These are phyloP conservation scores for Hippolais icterina DNA, from an alignment of 2,113 vertebrate genomes.

Conservation along the genomic window DNA sequence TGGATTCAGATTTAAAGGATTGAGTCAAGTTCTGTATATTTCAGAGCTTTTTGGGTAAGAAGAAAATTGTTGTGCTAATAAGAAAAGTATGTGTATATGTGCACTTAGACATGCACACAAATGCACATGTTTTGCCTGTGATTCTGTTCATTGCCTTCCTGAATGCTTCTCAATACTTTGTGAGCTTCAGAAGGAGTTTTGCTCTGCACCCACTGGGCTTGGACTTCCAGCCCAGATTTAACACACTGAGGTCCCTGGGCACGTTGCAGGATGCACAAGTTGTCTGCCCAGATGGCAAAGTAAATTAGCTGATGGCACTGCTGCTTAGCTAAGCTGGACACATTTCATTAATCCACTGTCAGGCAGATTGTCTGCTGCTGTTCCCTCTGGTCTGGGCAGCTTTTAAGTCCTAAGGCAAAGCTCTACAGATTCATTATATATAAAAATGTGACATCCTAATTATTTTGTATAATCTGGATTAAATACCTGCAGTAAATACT, in stretches of 20 bases:
- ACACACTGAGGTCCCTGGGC: background rate
- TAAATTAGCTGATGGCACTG: background rate
- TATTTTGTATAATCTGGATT: background rate
- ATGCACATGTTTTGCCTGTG: fast-evolving
- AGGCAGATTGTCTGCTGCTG: background rate
- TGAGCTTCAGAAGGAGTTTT: background rate
- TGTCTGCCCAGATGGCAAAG: background rate
- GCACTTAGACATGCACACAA: background rate
- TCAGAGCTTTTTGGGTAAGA: background rate
- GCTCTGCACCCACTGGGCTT: background rate
- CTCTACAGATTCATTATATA: background rate
- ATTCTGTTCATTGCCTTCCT: background rate
- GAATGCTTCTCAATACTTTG: background rate
- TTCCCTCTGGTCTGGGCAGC: background rate
- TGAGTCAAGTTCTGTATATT: background rate
- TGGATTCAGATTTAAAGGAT: background rate
- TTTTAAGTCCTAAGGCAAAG: background rate
- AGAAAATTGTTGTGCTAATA: background rate
- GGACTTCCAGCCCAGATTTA: background rate
- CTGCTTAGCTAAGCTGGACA: background rate
- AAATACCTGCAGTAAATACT: background rate
- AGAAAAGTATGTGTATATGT: background rate
- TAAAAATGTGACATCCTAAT: background rate
- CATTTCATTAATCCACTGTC: background rate
- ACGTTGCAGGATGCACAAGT: background rate